Conservation (phyloP, 1,140 invertebrate genomes). For the Meteorus sp. region DNA sequence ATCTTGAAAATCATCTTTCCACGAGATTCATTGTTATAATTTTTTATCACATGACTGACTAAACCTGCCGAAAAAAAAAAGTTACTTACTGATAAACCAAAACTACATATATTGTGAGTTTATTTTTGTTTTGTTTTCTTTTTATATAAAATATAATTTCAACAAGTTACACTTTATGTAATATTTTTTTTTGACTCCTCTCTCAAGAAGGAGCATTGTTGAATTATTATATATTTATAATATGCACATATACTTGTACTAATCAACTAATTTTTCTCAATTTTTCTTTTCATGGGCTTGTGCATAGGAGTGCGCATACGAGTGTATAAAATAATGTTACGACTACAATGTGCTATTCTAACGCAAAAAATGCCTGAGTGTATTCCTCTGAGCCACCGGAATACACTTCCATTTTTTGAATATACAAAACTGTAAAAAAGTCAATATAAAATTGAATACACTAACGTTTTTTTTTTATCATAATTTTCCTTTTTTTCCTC, state of each 20-base stretch:
- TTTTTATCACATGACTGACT: too few relatives aligned
- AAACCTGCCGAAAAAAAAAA: too few relatives aligned
- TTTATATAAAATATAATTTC: slow-evolving; percentile 16
- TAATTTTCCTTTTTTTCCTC: slow-evolving; percentile 21
- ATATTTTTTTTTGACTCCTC: slow-evolving; percentile 1
- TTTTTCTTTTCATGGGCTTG: background rate
- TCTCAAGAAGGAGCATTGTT: background rate
- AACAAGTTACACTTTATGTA: background rate
- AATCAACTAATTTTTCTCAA: slow-evolving; percentile 3
- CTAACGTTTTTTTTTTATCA: slow-evolving; percentile 32
- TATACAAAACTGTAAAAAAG: slow-evolving; percentile 44
- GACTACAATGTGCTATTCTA: slow-evolving; percentile 32
- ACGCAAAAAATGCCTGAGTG: slow-evolving; percentile 30
- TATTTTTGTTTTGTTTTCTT: background rate
- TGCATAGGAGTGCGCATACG: slow-evolving; percentile 22
- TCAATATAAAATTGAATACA: slow-evolving; percentile 41
- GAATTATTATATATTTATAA: slow-evolving; percentile 13
- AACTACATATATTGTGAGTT: background rate
- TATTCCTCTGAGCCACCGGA: slow-evolving; percentile 34
- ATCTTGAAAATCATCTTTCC: too few relatives aligned
- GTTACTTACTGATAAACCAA: background rate
- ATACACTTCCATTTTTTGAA: slow-evolving; percentile 29
- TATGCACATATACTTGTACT: background rate
- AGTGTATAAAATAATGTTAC: slow-evolving; percentile 31
- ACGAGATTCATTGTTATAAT: too few relatives aligned